A percentile compares a stretch with the other conserved stretches of the same genome.
phyloP scores from a whole-genome alignment of 2,888 invertebrate species.

The Perizoma affinitatum region DNA sequence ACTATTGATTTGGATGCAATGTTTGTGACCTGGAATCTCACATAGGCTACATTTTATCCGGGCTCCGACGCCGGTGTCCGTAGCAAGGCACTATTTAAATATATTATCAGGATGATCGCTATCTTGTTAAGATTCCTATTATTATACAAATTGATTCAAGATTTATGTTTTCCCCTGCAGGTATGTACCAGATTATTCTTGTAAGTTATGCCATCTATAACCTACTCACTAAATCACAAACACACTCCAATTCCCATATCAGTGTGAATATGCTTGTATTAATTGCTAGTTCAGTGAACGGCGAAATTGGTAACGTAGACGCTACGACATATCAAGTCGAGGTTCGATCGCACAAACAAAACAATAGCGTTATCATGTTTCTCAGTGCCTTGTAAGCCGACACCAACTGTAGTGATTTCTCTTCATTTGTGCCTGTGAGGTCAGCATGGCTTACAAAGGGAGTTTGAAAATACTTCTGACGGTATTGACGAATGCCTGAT shows the following conservation, averaged over 20 bases:
- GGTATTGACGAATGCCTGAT: too few species aligned
- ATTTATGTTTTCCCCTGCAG: too few species aligned
- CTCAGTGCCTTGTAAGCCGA: slow-evolving; percentile 12
- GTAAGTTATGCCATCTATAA: background rate
- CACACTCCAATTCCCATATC: slow-evolving; percentile 20
- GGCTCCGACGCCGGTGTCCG: too few species aligned
- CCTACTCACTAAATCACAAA: slow-evolving; percentile 10
- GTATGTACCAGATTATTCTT: too few species aligned
- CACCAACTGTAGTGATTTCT: background rate
- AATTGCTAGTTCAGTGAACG: slow-evolving; percentile 33
- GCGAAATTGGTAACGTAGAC: slow-evolving; percentile 34
- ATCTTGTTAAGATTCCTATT: too few species aligned
- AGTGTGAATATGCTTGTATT: slow-evolving; percentile 28
- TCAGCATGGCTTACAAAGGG: slow-evolving; percentile 3
- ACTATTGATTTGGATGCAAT: too few species aligned
- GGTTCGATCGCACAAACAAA: slow-evolving; percentile 24
- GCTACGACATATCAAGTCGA: slow-evolving; percentile 9
- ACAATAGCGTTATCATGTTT: slow-evolving; percentile 25
- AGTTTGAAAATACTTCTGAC: background rate
- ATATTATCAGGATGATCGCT: too few species aligned
- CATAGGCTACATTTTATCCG: too few species aligned
- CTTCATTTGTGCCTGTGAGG: slow-evolving; percentile 9
- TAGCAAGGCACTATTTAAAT: too few species aligned
- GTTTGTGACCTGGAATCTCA: too few species aligned
- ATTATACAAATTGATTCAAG: too few species aligned